Percentiles rank a stretch among this genome's conserved stretches.
phyloP scores from a whole-genome alignment of 2,797 vertebrate genomes.

The Echeneis naucrates region DNA sequence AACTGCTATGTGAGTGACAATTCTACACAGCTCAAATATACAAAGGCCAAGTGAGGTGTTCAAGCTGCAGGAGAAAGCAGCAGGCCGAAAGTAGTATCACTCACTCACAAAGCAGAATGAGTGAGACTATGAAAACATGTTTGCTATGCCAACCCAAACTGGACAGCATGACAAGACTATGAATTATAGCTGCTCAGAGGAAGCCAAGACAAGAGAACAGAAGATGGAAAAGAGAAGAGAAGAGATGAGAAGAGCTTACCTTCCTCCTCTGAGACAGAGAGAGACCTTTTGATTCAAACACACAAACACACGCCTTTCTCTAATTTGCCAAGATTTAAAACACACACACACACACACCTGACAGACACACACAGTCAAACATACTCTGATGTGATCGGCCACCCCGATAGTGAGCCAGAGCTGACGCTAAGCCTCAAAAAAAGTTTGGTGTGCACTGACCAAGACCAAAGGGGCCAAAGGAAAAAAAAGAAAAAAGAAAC shows the following conservation, averaged over 20 bases:
- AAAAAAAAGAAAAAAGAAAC: slow-evolving; percentile 28
- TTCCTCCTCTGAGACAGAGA: slow-evolving; percentile 56
- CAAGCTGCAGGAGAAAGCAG: slow-evolving; percentile 5
- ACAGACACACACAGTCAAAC: slow-evolving; percentile 33
- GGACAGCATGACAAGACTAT: slow-evolving; percentile 21
- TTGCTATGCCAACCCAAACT: not conserved
- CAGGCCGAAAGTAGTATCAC: slow-evolving; percentile 32
- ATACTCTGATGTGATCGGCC: slow-evolving; percentile 74
- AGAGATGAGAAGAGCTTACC: slow-evolving; percentile 65
- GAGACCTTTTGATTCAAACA: slow-evolving; percentile 58
- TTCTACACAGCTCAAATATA: slow-evolving; percentile 23
- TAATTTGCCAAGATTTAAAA: slow-evolving; percentile 48
- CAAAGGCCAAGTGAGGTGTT: slow-evolving; percentile 36
- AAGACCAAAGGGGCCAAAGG: slow-evolving; percentile 71
- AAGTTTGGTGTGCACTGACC: slow-evolving; percentile 84
- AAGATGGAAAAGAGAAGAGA: slow-evolving; percentile 12
- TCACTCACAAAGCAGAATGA: slow-evolving; percentile 8
- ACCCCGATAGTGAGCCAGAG: slow-evolving; percentile 69
- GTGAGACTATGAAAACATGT: not conserved
- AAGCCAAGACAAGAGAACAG: not conserved
- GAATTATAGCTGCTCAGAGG: slow-evolving; percentile 2
- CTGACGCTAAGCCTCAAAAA: slow-evolving; percentile 82
- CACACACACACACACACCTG: slow-evolving; percentile 26
- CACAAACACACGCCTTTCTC: slow-evolving; percentile 48
- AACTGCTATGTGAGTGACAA: slow-evolving; percentile 28